Evolutionary conservation across 2,797 vertebrate species (phyloP).

Genomic region (Columba guinea): DNA sequence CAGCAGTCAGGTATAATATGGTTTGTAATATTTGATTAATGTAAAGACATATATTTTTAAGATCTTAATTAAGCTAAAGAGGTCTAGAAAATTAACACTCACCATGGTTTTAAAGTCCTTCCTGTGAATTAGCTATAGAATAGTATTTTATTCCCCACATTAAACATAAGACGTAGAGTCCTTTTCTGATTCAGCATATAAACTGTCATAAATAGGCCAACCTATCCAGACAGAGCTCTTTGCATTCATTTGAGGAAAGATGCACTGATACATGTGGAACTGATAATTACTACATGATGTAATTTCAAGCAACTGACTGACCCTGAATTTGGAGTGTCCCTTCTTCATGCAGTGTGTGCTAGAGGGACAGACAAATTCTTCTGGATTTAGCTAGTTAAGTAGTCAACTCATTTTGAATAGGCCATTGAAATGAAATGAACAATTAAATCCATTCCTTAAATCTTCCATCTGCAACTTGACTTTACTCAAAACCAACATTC

Average conservation of each 20-base stretch:
- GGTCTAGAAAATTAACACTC: neutral
- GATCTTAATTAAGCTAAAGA: neutral
- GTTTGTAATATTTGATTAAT: neutral
- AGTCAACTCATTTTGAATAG: neutral
- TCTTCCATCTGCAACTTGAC: neutral
- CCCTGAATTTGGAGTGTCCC: neutral
- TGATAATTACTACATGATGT: neutral
- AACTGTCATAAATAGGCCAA: neutral
- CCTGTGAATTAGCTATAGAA: neutral
- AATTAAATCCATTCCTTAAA: fast-evolving
- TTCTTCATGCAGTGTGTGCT: neutral
- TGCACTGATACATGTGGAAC: neutral
- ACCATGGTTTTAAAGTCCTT: neutral
- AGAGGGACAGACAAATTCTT: neutral
- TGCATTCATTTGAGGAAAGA: neutral
- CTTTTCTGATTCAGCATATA: neutral
- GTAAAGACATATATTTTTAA: neutral
- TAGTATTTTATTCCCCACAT: neutral
- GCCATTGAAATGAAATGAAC: neutral
- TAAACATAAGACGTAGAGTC: fast-evolving
- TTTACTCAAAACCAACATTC: neutral
- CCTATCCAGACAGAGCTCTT: neutral
- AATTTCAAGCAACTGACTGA: neutral
- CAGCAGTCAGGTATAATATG: neutral
- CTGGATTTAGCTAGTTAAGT: neutral